Conservation (phyloP, 2,113 vertebrate species). For the Phocoena phocoena region DNA sequence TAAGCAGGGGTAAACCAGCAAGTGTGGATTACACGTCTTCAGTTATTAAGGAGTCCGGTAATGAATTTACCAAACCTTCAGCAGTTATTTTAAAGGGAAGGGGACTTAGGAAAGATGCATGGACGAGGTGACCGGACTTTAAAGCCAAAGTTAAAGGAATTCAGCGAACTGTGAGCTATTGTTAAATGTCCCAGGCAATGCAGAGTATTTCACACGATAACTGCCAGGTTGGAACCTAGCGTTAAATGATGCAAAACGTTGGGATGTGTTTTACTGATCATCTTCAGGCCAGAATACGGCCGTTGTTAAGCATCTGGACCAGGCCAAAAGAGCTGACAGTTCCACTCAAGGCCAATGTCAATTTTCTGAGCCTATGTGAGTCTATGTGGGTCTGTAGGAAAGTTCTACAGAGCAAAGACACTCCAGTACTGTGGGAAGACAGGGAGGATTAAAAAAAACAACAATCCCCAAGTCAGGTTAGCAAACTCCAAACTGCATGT, state of each 20-base stretch:
- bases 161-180: neutral
- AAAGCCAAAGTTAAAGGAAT: slow-evolving; percentile 36
- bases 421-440: neutral
- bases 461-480: neutral
- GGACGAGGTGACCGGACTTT: neutral
- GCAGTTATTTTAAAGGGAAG: slow-evolving; percentile 42
- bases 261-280: slow-evolving; percentile 43
- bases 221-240: neutral
- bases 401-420: neutral
- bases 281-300: slow-evolving; percentile 29
- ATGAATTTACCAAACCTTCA: slow-evolving; percentile 40
- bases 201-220: neutral
- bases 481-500: neutral
- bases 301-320: neutral
- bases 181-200: neutral
- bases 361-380: slow-evolving; percentile 19
- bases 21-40: neutral
- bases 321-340: slow-evolving; percentile 26
- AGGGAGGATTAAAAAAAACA: neutral
- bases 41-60: slow-evolving; percentile 41
- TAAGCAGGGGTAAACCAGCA: slow-evolving; percentile 2
- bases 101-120: neutral
- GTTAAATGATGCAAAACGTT: slow-evolving; percentile 37
- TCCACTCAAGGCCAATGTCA: slow-evolving; percentile 54
- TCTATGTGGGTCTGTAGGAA: neutral